A percentile compares a stretch with the other conserved stretches of the same genome.
phyloP scores from a whole-genome alignment of 2,888 invertebrate species.

The Embidobia sp. region DNA sequence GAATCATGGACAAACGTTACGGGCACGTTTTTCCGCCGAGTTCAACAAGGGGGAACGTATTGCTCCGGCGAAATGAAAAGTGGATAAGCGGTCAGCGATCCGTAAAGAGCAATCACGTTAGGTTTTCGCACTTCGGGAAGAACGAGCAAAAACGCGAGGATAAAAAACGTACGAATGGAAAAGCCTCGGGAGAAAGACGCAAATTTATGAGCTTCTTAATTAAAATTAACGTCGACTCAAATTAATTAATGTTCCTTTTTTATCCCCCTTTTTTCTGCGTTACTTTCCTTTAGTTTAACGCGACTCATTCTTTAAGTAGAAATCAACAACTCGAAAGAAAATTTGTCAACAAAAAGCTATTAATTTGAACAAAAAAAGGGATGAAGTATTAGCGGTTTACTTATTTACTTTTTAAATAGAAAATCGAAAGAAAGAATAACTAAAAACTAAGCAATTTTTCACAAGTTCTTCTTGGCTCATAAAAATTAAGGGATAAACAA shows the following conservation, averaged over 20 bases:
- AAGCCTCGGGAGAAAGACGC: neutral
- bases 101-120: slow-evolving; percentile 35
- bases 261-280: slow-evolving; percentile 9
- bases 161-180: too few species aligned
- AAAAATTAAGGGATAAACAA: too few species aligned
- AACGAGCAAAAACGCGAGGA: neutral
- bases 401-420: too few species aligned
- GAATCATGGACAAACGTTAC: slow-evolving; percentile 33
- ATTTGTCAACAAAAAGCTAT: too few species aligned
- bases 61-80: slow-evolving; percentile 47
- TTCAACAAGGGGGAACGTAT: slow-evolving; percentile 29
- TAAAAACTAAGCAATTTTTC: too few species aligned
- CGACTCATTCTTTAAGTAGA: neutral
- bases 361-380: too few species aligned
- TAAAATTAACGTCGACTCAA: slow-evolving; percentile 25
- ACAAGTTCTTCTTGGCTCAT: too few species aligned
- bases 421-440: too few species aligned
- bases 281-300: slow-evolving; percentile 17
- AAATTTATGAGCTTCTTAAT: too few species aligned
- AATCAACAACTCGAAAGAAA: too few species aligned
- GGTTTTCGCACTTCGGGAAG: slow-evolving; percentile 35
- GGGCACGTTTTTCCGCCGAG: slow-evolving; percentile 9
- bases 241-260: slow-evolving; percentile 16
- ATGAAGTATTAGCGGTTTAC: too few species aligned
- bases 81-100: slow-evolving; percentile 43